Evolutionary conservation across 2,113 vertebrate species (phyloP).

Genomic region (Stercorarius parasiticus): DNA sequence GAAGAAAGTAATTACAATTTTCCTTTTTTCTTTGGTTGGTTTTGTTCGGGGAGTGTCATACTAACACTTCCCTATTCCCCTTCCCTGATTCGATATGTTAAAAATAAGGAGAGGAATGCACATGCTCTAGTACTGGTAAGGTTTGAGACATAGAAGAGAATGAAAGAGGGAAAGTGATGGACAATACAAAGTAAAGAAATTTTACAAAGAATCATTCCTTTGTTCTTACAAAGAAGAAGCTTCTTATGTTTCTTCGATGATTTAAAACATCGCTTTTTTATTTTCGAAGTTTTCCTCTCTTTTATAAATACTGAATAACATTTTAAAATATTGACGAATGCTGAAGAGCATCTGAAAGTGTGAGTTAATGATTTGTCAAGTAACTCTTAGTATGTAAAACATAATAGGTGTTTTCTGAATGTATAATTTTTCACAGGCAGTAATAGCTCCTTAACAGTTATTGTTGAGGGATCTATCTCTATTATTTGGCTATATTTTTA

Average conservation of each 20-base stretch:
- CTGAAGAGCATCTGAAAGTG: not conserved
- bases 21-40: not conserved
- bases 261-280: not conserved
- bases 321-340: not conserved
- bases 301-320: not conserved
- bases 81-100: not conserved
- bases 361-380: not conserved
- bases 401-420: constrained; percentile 1
- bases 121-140: not conserved
- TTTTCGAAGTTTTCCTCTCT: not conserved
- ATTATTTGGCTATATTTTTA: constrained; percentile 43
- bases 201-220: not conserved
- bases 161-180: not conserved
- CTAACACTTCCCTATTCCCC: not conserved
- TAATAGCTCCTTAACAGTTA: not conserved
- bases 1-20: not conserved
- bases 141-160: not conserved
- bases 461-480: constrained; percentile 1
- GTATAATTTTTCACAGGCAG: not conserved
- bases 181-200: not conserved
- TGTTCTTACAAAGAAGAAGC: not conserved
- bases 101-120: not conserved
- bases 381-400: not conserved
- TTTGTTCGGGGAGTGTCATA: rapidly evolving
- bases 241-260: not conserved